These are phyloP conservation scores for Caenorhabditis japonica DNA, from an alignment of 2,888 invertebrate genomes.

Conservation along the genomic window DNA sequence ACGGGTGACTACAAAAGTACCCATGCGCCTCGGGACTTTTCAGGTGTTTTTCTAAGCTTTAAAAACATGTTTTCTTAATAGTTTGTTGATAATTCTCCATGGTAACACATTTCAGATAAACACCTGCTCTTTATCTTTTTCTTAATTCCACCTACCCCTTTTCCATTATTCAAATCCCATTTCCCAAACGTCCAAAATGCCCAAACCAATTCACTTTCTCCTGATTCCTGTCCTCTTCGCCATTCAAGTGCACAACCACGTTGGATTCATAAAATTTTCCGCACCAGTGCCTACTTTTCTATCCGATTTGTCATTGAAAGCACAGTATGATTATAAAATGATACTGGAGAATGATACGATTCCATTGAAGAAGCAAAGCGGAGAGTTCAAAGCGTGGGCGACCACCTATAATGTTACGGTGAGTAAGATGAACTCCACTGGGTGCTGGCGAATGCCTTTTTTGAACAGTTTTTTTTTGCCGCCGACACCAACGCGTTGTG, in stretches of 20 bases:
- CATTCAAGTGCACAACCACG: conserved; percentile 21
- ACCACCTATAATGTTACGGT: conserved; percentile 27
- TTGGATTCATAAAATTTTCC: conserved; percentile 26
- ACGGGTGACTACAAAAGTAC: no score
- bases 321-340: conserved; percentile 36
- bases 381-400: conserved; percentile 24
- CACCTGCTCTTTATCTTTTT: no score
- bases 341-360: conserved; percentile 27
- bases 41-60: no score
- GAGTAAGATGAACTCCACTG: not conserved
- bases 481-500: no score
- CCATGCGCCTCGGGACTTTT: no score
- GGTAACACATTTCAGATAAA: no score
- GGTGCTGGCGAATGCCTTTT: no score
- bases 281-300: conserved; percentile 21
- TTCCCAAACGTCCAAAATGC: no score
- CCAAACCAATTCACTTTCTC: conserved; percentile 2
- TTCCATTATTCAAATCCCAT: no score
- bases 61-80: no score
- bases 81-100: no score
- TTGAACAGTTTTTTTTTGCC: no score
- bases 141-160: not conserved
- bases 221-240: conserved; percentile 9
- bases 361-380: not conserved
- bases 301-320: conserved; percentile 20